A percentile compares a stretch with the other conserved stretches of the same genome.
Conservation (phyloP, 2,888 invertebrate genomes). For the Oegoconia quadripuncta region DNA sequence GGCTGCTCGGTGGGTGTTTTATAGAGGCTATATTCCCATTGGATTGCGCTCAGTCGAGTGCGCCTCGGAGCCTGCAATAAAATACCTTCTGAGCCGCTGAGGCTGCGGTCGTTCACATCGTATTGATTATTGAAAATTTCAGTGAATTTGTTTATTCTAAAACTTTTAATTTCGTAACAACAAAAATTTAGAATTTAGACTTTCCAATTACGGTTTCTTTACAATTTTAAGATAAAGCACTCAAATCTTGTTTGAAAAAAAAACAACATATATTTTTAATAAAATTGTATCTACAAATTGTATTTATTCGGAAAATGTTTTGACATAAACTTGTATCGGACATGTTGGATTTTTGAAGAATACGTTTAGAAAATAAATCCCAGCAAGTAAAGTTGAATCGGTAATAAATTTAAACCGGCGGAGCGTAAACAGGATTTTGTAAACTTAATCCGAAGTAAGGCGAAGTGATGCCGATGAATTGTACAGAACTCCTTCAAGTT, state of each 20-base stretch:
- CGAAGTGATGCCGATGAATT: conserved; percentile 48
- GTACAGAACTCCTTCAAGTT: conserved; percentile 46
- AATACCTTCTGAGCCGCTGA: conserved; percentile 28
- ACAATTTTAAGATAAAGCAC: neutral
- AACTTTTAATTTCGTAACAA: no score
- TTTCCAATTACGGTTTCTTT: no score
- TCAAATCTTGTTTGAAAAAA: no score
- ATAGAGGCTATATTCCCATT: conserved; percentile 29
- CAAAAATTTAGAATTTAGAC: no score
- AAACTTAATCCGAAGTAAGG: conserved; percentile 48
- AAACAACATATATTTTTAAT: no score
- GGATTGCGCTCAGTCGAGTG: conserved; percentile 29
- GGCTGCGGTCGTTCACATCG: conserved; percentile 21
- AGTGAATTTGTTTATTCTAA: no score
- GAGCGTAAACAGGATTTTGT: conserved; percentile 44
- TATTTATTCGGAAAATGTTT: no score
- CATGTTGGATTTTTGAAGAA: conserved; percentile 5
- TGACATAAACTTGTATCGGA: neutral
- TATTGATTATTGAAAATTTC: no score
- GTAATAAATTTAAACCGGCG: conserved; percentile 41
- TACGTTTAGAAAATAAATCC: neutral
- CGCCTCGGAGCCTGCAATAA: conserved; percentile 27
- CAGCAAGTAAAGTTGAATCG: conserved; percentile 14
- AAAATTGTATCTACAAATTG: no score
- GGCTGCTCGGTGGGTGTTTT: conserved; percentile 29